Evolutionary conservation across 2,113 vertebrate species (phyloP).

Genomic region (Lutjanus erythropterus): DNA sequence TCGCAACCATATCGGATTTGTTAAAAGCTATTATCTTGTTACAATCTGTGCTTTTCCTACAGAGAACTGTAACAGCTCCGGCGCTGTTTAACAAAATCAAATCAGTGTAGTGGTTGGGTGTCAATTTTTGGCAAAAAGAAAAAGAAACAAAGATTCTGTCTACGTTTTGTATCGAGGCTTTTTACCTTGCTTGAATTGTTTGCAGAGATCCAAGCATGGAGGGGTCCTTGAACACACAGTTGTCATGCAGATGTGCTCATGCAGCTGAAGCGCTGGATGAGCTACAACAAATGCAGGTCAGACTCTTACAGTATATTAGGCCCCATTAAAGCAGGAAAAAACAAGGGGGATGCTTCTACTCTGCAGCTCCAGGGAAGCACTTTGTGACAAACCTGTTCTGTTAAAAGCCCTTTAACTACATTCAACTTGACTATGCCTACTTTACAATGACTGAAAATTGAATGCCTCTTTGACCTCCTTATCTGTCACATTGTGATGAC

Average conservation of each 20-base stretch:
- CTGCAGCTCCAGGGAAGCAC: slow-evolving; percentile 35
- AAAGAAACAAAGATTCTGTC: not conserved
- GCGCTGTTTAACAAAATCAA: slow-evolving; percentile 9
- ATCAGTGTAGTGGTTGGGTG: not conserved
- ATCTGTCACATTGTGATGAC: slow-evolving; percentile 68
- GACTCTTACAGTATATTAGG: slow-evolving; percentile 32
- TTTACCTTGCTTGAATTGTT: not conserved
- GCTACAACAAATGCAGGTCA: slow-evolving; percentile 57
- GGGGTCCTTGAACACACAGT: not conserved
- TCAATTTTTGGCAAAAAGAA: slow-evolving; percentile 23
- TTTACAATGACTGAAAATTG: slow-evolving; percentile 43
- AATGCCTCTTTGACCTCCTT: slow-evolving; percentile 63
- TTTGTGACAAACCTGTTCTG: slow-evolving; percentile 46
- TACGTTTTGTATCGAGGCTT: not conserved
- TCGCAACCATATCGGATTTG: slow-evolving; percentile 29
- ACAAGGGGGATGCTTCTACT: slow-evolving; percentile 36
- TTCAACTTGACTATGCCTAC: slow-evolving; percentile 20
- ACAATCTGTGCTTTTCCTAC: not conserved
- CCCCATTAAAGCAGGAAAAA: slow-evolving; percentile 57
- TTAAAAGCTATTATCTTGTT: slow-evolving; percentile 40
- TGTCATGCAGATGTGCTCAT: slow-evolving; percentile 16
- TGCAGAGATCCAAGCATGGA: not conserved
- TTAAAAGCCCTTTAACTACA: slow-evolving; percentile 55
- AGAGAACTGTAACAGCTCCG: not conserved
- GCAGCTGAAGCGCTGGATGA: slow-evolving; percentile 24